These are phyloP conservation scores for Lordiphosa andalusiaca DNA, from an alignment of 2,888 invertebrate genomes.

Conservation along the genomic window DNA sequence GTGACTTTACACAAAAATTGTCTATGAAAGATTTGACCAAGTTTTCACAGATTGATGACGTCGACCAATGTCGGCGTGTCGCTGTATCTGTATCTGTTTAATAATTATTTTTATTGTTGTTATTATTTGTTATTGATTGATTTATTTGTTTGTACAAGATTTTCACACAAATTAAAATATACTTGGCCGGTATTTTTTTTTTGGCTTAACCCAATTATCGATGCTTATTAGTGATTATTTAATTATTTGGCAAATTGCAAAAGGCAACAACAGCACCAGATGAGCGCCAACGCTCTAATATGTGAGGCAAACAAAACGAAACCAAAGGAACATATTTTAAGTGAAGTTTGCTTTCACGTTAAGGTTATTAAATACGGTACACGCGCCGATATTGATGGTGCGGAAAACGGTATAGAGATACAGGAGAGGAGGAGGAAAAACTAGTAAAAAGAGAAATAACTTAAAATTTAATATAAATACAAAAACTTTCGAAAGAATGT, in stretches of 20 bases:
- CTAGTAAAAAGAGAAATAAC: no score
- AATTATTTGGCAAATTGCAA: slow-evolving; percentile 63
- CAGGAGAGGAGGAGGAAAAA: no score
- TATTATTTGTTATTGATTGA: slow-evolving; percentile 61
- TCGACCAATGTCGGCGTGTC: slow-evolving; percentile 25
- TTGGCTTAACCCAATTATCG: slow-evolving; percentile 72
- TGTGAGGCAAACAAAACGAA: slow-evolving; percentile 47
- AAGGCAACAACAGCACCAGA: slow-evolving; percentile 21
- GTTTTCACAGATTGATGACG: slow-evolving; percentile 51
- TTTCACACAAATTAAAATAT: slow-evolving; percentile 76
- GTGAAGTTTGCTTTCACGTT: not conserved
- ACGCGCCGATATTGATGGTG: slow-evolving; percentile 2
- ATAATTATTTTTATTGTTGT: slow-evolving; percentile 70
- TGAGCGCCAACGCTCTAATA: slow-evolving; percentile 52
- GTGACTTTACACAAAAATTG: slow-evolving; percentile 55
- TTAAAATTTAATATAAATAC: no score
- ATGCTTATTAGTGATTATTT: slow-evolving; percentile 73
- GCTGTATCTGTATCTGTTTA: slow-evolving; percentile 37
- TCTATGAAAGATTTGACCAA: slow-evolving; percentile 61
- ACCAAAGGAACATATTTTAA: slow-evolving; percentile 17
- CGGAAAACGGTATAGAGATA: no score
- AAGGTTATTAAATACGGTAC: not conserved
- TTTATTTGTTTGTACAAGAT: slow-evolving; percentile 73
- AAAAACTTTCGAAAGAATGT: no score
- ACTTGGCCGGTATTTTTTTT: slow-evolving; percentile 40